These are phyloP conservation scores for Phthorimaea operculella DNA, from an alignment of 1,140 invertebrate species.

Conservation along the genomic window DNA sequence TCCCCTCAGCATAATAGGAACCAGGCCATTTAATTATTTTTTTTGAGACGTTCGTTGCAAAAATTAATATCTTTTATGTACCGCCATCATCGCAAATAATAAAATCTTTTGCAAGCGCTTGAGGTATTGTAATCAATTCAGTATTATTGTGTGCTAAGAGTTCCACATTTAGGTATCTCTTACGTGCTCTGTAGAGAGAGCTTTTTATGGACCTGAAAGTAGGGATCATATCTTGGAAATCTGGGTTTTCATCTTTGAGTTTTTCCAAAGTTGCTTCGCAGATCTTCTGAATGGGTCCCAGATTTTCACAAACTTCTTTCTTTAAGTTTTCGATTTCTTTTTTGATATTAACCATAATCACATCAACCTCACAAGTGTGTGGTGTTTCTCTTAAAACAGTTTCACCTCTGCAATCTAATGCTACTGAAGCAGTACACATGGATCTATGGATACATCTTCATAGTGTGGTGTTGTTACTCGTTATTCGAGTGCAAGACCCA, in stretches of 20 bases:
- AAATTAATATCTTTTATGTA: slow-evolving; percentile 13
- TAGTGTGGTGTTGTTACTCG: no score
- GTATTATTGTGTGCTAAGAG: slow-evolving; percentile 4
- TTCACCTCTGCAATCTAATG: not conserved
- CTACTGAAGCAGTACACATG: slow-evolving; percentile 1
- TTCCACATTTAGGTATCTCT: slow-evolving; percentile 10
- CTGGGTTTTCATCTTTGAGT: not conserved
- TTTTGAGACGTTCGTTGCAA: slow-evolving; percentile 9
- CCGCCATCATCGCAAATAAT: slow-evolving; percentile 15
- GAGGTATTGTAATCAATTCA: slow-evolving; percentile 9
- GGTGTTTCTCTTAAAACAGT: not conserved
- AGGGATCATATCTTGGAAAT: not conserved
- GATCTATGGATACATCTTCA: slow-evolving; percentile 6
- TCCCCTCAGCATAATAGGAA: slow-evolving; percentile 17
- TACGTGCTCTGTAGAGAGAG: slow-evolving; percentile 10
- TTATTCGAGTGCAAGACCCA: no score
- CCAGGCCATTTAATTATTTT: slow-evolving; percentile 8
- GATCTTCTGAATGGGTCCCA: slow-evolving; percentile 13
- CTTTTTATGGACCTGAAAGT: slow-evolving; percentile 8
- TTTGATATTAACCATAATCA: not conserved
- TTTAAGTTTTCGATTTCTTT: slow-evolving; percentile 5
- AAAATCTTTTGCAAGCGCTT: slow-evolving; percentile 16
- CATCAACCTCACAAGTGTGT: slow-evolving; percentile 5
- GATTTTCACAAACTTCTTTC: slow-evolving; percentile 11
- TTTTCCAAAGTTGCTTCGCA: slow-evolving; percentile 9